Evolutionary conservation across 23 tunicate species (phyloP).

Genomic region (Trididemnum miniatum): DNA sequence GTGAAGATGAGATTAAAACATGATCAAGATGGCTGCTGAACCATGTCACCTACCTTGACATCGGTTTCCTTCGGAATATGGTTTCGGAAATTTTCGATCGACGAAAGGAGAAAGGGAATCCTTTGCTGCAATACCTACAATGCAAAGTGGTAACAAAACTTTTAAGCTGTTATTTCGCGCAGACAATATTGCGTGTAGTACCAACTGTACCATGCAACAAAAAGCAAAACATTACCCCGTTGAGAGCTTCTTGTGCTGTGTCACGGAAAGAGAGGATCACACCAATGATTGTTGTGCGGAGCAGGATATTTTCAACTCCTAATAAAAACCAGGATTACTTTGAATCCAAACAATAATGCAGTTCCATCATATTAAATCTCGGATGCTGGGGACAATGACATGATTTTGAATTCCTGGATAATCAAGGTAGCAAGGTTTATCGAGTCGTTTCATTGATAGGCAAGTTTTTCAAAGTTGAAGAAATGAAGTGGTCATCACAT

Average conservation of each 20-base stretch:
- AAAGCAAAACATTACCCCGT: constrained; percentile 70
- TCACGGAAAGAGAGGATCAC: constrained; percentile 83
- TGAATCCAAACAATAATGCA: too few species aligned
- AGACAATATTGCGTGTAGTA: background rate
- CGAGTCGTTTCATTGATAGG: too few species aligned
- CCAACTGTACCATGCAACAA: too few species aligned
- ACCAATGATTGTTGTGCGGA: constrained; percentile 89
- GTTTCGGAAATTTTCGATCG: constrained; percentile 83
- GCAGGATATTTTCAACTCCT: constrained; percentile 85
- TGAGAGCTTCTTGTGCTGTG: constrained; percentile 84
- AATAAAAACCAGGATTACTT: too few species aligned
- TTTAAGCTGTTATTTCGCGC: background rate
- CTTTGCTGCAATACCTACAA: constrained; percentile 81
- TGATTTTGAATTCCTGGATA: too few species aligned
- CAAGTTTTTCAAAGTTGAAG: too few species aligned
- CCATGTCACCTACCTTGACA: constrained; percentile 54
- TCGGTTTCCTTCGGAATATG: constrained; percentile 93
- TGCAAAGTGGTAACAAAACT: constrained; percentile 11
- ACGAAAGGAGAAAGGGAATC: constrained; percentile 91
- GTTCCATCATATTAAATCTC: too few species aligned
- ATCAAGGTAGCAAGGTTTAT: too few species aligned
- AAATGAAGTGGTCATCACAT: too few species aligned
- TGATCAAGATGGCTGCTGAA: background rate
- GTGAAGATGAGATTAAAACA: too few species aligned
- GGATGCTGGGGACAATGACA: too few species aligned